Percentiles rank a stretch among this genome's conserved stretches.
phyloP scores from a whole-genome alignment of 2,797 vertebrate genomes.

The Hirundo rustica region DNA sequence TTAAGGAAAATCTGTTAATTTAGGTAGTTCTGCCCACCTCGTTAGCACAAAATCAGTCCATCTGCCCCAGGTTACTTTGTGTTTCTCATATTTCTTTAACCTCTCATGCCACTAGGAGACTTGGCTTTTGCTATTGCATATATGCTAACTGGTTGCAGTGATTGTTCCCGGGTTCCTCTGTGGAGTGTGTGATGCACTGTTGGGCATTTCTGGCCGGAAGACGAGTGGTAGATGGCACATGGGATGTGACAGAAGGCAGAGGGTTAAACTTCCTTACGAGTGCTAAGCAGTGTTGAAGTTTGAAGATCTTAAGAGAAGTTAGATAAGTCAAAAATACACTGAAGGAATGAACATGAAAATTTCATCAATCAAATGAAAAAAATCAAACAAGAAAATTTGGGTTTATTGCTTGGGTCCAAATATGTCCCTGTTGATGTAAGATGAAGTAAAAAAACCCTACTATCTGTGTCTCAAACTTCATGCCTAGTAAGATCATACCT shows the following conservation, averaged over 20 bases:
- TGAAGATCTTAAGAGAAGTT: background rate
- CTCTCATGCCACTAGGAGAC: background rate
- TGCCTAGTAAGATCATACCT: background rate
- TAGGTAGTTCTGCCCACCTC: background rate
- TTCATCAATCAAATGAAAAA: background rate
- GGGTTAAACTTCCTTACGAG: background rate
- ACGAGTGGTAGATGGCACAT: background rate
- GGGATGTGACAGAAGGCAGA: background rate
- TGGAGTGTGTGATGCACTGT: background rate
- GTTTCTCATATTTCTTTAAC: background rate
- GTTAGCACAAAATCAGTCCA: background rate
- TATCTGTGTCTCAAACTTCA: background rate
- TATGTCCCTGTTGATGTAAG: background rate
- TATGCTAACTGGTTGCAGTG: background rate
- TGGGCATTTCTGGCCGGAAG: background rate
- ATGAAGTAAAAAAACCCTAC: background rate
- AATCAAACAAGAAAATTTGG: background rate
- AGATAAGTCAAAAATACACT: background rate
- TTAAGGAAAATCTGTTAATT: background rate
- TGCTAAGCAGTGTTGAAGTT: background rate
- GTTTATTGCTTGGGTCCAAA: background rate
- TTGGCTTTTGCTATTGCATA: background rate
- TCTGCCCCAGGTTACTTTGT: background rate
- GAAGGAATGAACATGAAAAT: background rate
- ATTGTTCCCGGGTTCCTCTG: background rate